Evolutionary conservation across 2,113 vertebrate genomes (phyloP), one percentile per base, ranked within the genome.

Genomic region (Pogona vitticeps): DNA sequence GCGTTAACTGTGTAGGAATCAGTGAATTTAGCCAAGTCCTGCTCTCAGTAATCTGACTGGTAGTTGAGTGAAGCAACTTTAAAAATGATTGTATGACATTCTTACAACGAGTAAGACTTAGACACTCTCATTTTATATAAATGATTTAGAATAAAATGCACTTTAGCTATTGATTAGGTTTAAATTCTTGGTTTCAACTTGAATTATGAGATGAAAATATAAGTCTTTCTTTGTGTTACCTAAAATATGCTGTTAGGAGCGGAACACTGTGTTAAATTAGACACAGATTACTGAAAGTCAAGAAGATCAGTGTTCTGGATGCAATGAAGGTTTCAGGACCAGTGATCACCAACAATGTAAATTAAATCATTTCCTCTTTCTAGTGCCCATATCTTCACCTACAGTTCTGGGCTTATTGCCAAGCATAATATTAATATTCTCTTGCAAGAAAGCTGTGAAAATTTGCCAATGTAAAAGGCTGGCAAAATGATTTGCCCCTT

Each of bases 231-330:
- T 56, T 87, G 23, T 33, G 63, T 65, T 79, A 75, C 36, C 36
- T 14, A 67, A 94, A 85, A 83, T 75, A 28, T 72, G 80, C 56
- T 40, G 56, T 21, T 33, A 76, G 71, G 18, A 38, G 81, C 28
- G 91, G 76, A 91, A 78, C 26, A 82, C 36, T 88, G 40, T 4
- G 76, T 81, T 0, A 58, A 38, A 75, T 83, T 56, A 80, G 71
- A 86, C 61, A 73, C 59, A 88, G 75, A 79, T 46, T 91, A 88
- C 26, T 31, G 77, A 89, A 59, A 20, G 18, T 76, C 52, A 56
- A 76, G 83, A 68, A 70, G 90, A 83, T 61, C 21, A 5, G 52
- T 89, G 67, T 42, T 82, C 88, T 91, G 91, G 63, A 83, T 77
- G 46, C 68, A 31, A 72, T 63, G 28, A 76, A 65, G 13, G 59